Conservation (phyloP, 2,797 vertebrate genomes). For the Brachyrhaphis roseni region DNA sequence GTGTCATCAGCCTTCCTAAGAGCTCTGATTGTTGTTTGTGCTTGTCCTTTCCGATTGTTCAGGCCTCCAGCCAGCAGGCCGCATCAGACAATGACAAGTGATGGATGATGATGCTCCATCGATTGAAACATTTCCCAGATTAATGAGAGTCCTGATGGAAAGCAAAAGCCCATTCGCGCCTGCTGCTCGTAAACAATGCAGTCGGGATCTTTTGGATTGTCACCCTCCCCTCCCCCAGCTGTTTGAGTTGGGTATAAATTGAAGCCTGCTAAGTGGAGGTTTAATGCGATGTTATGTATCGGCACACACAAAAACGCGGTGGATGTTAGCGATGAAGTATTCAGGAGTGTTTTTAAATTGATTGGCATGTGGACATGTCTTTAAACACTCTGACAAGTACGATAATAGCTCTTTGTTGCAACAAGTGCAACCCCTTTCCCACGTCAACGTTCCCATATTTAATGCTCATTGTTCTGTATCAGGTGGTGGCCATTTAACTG, state of each 20-base stretch:
- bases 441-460: conserved; percentile 16
- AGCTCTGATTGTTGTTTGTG: conserved; percentile 21
- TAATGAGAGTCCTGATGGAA: conserved; percentile 62
- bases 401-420: conserved; percentile 10
- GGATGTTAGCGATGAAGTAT: conserved; percentile 22
- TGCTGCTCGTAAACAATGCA: conserved; percentile 48
- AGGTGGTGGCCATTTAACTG: conserved; percentile 41
- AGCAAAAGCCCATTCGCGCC: conserved; percentile 33
- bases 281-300: conserved; percentile 24
- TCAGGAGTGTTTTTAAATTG: conserved; percentile 10
- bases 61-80: conserved; percentile 43
- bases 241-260: conserved; percentile 41
- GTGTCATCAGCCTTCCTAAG: neutral
- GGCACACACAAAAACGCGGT: neutral
- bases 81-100: conserved; percentile 48
- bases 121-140: conserved; percentile 65
- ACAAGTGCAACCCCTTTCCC: neutral
- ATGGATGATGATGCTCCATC: conserved; percentile 64
- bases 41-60: conserved; percentile 27
- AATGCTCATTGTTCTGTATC: conserved; percentile 41
- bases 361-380: conserved; percentile 11
- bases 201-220: conserved; percentile 48
- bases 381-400: conserved; percentile 1
- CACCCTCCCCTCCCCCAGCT: neutral
- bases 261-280: conserved; percentile 32